Evolutionary conservation across 2,113 vertebrate genomes (phyloP), one percentile per base, ranked within the genome.

Genomic region (Formicarius rufipectus): DNA sequence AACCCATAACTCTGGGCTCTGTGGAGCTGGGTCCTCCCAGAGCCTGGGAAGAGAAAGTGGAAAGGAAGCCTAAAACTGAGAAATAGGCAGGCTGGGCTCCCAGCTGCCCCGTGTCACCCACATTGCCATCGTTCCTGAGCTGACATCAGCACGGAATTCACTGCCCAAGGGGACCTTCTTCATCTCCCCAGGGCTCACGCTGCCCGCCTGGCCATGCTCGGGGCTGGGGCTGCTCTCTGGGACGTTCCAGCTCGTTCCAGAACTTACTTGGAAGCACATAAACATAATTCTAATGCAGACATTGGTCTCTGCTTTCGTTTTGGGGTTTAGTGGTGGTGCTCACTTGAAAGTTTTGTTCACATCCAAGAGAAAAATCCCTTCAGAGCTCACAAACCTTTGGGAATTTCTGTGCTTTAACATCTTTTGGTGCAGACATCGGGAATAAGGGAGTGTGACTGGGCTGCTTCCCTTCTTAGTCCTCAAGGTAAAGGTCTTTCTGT

Each of bases 181-280:
- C 8, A 3, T 17, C 33, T 13, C 4, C n/a, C n/a, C n/a, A n/a
- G n/a, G n/a, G n/a, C n/a, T n/a, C n/a, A n/a, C n/a, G n/a, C n/a
- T n/a, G n/a, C n/a, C n/a, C n/a, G n/a, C n/a, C n/a, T n/a, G n/a
- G n/a, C n/a, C 2, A 0, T 16, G 10, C 2, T 1, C 14, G 39
- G 45, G 35, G 30, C 4, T 20, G 77, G 7, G 0, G 8, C 67
- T 1, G 16, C 31, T 10, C 4, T 37, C 33, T 12, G 30, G 39
- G 68, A 22, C 40, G 5, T 44, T 69, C 24, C 5, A 44, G 39
- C 4, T 14, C 14, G 11, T 49, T 47, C 66, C 12, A 14, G 50
- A 39, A 10, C 12, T 44, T 22, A 2, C 4, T 9, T 40, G 37
- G 23, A 50, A 71, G 33, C 28, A 16, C 0, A 0, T 5, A 27